Conservation (phyloP, 2,113 vertebrate species). For the Protobothrops mucrosquamatus region DNA sequence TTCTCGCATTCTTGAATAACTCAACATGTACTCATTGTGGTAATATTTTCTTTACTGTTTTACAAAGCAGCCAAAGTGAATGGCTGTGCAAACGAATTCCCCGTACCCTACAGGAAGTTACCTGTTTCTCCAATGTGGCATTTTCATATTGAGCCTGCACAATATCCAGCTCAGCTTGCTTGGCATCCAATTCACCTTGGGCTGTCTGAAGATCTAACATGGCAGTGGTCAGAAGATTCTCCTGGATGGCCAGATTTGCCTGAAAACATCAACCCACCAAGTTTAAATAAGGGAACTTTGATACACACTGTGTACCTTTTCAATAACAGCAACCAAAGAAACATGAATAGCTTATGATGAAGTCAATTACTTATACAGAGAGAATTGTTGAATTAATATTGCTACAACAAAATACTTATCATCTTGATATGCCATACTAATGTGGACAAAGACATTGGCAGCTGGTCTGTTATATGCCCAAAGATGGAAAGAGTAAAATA, state of each 20-base stretch:
- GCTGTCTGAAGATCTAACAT: slow-evolving; percentile 82
- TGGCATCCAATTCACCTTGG: slow-evolving; percentile 80
- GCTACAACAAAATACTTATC: background rate
- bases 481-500: background rate
- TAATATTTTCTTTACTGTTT: background rate
- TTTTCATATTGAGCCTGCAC: slow-evolving; percentile 81
- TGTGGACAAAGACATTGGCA: background rate
- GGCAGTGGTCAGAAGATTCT: slow-evolving; percentile 75
- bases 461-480: background rate
- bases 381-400: background rate
- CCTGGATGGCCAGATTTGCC: slow-evolving; percentile 83
- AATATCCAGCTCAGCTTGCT: slow-evolving; percentile 80
- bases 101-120: slow-evolving; percentile 26
- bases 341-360: background rate
- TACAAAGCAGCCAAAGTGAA: background rate
- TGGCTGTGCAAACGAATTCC: background rate
- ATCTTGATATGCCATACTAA: background rate
- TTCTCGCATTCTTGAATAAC: background rate
- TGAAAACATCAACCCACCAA: slow-evolving; percentile 26
- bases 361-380: background rate
- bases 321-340: background rate
- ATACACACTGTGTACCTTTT: background rate
- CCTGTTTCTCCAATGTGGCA: slow-evolving; percentile 83
- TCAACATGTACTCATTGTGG: background rate
- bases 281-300: background rate